Percentiles rank a stretch among this genome's conserved stretches.
Evolutionary conservation across 2,113 vertebrate species (phyloP).

Genomic region (Fukomys damarensis): DNA sequence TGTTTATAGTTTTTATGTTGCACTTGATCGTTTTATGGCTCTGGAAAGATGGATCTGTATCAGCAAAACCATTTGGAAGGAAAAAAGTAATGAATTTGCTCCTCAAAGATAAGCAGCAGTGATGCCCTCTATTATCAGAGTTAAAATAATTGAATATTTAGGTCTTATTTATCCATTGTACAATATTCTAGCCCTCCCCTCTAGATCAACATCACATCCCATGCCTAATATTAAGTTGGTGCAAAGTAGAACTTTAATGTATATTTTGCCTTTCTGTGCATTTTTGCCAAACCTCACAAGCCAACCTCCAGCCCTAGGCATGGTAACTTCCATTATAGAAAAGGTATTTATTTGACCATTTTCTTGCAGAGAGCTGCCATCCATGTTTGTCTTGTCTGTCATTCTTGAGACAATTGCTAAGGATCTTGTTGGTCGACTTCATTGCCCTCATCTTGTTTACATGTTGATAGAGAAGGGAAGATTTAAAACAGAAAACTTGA

Average conservation of each 20-base stretch:
- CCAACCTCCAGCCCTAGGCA: accelerated
- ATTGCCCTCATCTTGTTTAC: background rate
- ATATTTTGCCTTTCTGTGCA: background rate
- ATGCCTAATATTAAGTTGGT: background rate
- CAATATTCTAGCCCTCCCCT: background rate
- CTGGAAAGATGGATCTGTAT: slow-evolving; percentile 64
- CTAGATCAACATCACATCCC: background rate
- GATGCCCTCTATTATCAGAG: background rate
- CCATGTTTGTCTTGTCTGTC: background rate
- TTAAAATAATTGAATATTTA: background rate
- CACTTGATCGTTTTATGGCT: slow-evolving; percentile 65
- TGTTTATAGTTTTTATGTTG: slow-evolving; percentile 67
- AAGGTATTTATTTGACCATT: background rate
- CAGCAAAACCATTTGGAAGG: slow-evolving; percentile 37
- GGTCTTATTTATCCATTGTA: background rate
- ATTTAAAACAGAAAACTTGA: background rate
- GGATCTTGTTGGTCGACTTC: background rate
- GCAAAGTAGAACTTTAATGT: background rate
- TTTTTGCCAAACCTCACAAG: background rate
- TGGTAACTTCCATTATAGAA: background rate
- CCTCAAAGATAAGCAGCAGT: background rate
- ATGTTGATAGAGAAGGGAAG: background rate
- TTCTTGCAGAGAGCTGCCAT: background rate
- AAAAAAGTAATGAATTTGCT: slow-evolving; percentile 62
- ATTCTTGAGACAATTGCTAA: background rate